Evolutionary conservation across 2,888 invertebrate genomes (phyloP).

Genomic region (Anticlea derivata): DNA sequence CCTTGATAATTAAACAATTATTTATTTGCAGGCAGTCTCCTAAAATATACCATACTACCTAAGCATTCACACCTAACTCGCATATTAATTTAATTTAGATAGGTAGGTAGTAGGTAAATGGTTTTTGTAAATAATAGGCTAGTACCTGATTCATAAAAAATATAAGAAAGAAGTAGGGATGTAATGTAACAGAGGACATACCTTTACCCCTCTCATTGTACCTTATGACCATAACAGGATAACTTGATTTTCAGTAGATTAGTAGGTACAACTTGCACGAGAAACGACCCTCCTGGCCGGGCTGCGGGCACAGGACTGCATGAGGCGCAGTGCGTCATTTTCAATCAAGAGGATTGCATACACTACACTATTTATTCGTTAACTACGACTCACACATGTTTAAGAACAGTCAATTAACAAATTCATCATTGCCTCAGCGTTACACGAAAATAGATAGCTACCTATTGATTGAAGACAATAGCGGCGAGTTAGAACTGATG

Average conservation of each 20-base stretch:
- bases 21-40: no score
- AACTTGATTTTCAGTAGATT: not conserved
- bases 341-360: conserved; percentile 7
- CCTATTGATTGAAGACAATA: not conserved
- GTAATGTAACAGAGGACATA: conserved; percentile 1
- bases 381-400: conserved; percentile 1
- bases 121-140: no score
- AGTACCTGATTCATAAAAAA: no score
- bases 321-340: conserved; percentile 52
- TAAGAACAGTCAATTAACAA: conserved; percentile 1
- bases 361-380: not conserved
- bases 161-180: not conserved
- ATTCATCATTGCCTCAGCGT: conserved; percentile 3
- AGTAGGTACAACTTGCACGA: not conserved
- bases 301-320: not conserved
- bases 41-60: no score
- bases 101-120: no score
- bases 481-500: not conserved
- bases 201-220: conserved; percentile 16
- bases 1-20: no score
- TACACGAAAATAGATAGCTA: conserved; percentile 8
- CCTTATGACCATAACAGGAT: no score
- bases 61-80: no score
- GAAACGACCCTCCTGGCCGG: conserved; percentile 3
- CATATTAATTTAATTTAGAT: not conserved